These are phyloP conservation scores for Rhynchonema sp. DNA, from an alignment of 2,888 invertebrate genomes.

Conservation along the genomic window DNA sequence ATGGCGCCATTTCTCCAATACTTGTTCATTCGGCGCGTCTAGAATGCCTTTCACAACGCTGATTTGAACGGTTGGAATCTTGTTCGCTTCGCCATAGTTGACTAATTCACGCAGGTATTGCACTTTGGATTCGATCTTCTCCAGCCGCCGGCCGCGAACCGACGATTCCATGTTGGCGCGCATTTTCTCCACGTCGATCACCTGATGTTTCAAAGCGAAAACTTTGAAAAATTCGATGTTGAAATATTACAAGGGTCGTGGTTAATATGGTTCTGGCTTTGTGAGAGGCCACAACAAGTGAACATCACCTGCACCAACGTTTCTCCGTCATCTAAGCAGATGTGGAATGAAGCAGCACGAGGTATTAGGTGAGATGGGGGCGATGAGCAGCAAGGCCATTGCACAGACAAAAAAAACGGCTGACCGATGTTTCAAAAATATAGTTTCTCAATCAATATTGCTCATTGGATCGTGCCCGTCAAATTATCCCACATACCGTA, in stretches of 20 bases:
- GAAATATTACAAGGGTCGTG: too few species aligned
- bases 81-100: constrained; percentile 21
- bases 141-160: constrained; percentile 18
- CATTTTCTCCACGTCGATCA: background rate
- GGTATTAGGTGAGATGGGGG: too few species aligned
- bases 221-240: too few species aligned
- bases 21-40: constrained; percentile 19
- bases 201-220: too few species aligned
- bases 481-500: background rate
- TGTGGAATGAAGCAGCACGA: too few species aligned
- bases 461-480: background rate
- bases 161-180: constrained; percentile 1
- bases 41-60: constrained; percentile 23
- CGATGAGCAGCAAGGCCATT: too few species aligned
- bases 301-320: too few species aligned
- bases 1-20: constrained; percentile 17
- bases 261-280: too few species aligned
- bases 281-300: too few species aligned
- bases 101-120: constrained; percentile 22
- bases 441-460: background rate
- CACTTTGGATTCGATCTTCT: constrained; percentile 24
- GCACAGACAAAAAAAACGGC: too few species aligned
- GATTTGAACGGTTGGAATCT: constrained; percentile 12
- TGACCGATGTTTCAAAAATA: too few species aligned
- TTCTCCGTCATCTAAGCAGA: too few species aligned